Evolutionary conservation across 2,113 vertebrate species (phyloP).

Genomic region (Grantiella picta): DNA sequence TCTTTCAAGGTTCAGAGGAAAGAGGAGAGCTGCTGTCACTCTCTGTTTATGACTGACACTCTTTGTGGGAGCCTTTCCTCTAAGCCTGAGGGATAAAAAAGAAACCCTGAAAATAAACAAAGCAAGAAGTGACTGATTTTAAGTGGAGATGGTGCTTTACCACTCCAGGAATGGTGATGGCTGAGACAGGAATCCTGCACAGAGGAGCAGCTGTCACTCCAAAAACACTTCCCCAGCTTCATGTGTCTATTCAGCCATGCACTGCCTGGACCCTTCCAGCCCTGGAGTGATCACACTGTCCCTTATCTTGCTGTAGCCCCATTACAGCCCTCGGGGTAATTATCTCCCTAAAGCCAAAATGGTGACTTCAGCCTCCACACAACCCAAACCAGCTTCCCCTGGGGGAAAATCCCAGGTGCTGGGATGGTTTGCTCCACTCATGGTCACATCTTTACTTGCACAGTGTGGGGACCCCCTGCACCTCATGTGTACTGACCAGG

Average conservation of each 20-base stretch:
- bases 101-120: neutral
- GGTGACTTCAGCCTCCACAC: neutral
- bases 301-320: neutral
- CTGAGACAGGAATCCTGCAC: neutral
- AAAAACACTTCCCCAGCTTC: neutral
- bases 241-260: neutral
- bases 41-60: neutral
- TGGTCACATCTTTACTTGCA: neutral
- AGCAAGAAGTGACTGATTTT: neutral
- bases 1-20: neutral
- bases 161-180: neutral
- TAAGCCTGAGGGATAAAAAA: neutral
- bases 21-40: neutral
- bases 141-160: neutral
- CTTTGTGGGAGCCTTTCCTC: neutral
- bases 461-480: fast-evolving
- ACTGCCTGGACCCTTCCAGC: neutral
- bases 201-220: neutral
- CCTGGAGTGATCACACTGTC: neutral
- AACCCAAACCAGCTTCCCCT: neutral
- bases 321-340: neutral
- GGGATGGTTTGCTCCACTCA: neutral
- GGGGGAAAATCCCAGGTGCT: neutral
- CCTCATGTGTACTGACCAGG: fast-evolving
- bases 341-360: neutral